Base-by-base conservation (phyloP, 2,113 vertebrate species). In the Perccottus glenii region DNA sequence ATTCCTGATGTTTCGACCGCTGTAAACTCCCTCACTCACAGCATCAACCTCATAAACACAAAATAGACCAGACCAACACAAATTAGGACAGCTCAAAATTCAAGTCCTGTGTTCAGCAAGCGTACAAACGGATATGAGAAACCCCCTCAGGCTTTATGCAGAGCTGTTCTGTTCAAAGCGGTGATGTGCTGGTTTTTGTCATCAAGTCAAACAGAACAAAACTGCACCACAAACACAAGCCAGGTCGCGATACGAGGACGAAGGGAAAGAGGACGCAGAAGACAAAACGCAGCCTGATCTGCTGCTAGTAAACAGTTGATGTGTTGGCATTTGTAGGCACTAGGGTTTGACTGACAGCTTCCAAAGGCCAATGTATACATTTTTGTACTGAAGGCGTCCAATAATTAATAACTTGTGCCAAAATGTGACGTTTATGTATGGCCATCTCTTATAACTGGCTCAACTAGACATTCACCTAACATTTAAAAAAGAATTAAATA, bases 1-100 rank as follows among this genome's bases (percentile, higher is more conserved):
- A 74, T 87, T 89, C 85, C 87, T 88, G 87, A 88, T 71, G 75
- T 76, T 77, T 74, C 12, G 52, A 75, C 74, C 60, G 72, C 69
- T 82, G 85, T 85, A 89, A 86, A 89, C 83, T 51, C 64, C 64
- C 73, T 66, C 64, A 65, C 62, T 67, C 73, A 71, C 66, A 80
- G 56, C 73, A 64, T 68, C 57, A n/a, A 38, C 49, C 65, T 51
- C 50, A 2, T 1, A 6, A 52, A 55, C 47, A 67, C 33, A 2
- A n/a, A 16, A 1, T 9, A 38, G 38, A 64, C 44, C 6, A 3
- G 2, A 48, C 49, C 58, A 65, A 79, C 75, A 62, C 59, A 65
- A 59, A 84, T 14, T 67, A 64, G 65, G 74, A 80, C 73, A 74
- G 90, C 88, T 75, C 73, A 57, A 75, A 71, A 74, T 67, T n/a